These are phyloP conservation scores for Polydrusus pterygomalis DNA, from an alignment of 2,888 invertebrate genomes.

Conservation along the genomic window DNA sequence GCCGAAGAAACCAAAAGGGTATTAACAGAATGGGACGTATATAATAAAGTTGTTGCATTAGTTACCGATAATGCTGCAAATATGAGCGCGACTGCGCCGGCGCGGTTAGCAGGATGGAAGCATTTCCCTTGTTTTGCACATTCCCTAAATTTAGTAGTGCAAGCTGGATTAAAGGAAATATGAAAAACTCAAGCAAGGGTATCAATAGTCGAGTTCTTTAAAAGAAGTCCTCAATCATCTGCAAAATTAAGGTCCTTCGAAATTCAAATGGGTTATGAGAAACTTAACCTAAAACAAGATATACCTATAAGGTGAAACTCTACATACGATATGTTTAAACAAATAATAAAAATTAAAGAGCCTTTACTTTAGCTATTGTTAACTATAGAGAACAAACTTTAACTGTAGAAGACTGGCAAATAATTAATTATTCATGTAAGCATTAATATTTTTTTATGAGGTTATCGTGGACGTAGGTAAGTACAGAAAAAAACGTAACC, in stretches of 20 bases:
- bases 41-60: constrained; percentile 57
- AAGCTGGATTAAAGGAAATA: constrained; percentile 56
- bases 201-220: constrained; percentile 41
- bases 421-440: constrained; percentile 3
- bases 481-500: constrained; percentile 11
- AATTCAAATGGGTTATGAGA: constrained; percentile 45
- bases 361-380: constrained; percentile 41
- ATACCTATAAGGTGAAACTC: constrained; percentile 51
- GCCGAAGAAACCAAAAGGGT: constrained; percentile 4
- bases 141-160: constrained; percentile 61
- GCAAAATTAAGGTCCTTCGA: constrained; percentile 43
- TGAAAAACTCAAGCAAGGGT: constrained; percentile 40
- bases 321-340: constrained; percentile 44
- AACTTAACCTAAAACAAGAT: constrained; percentile 56
- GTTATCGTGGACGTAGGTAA: constrained; percentile 6
- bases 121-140: constrained; percentile 63
- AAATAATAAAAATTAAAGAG: constrained; percentile 34
- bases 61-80: constrained; percentile 61
- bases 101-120: constrained; percentile 55
- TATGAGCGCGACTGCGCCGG: constrained; percentile 42
- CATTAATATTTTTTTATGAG: constrained; percentile 23
- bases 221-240: constrained; percentile 46
- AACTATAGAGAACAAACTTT: background rate
- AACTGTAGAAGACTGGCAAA: constrained; percentile 27
- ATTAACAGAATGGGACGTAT: constrained; percentile 17